Evolutionary conservation across 2,797 vertebrate genomes (phyloP).

Genomic region (Dipus sagitta): DNA sequence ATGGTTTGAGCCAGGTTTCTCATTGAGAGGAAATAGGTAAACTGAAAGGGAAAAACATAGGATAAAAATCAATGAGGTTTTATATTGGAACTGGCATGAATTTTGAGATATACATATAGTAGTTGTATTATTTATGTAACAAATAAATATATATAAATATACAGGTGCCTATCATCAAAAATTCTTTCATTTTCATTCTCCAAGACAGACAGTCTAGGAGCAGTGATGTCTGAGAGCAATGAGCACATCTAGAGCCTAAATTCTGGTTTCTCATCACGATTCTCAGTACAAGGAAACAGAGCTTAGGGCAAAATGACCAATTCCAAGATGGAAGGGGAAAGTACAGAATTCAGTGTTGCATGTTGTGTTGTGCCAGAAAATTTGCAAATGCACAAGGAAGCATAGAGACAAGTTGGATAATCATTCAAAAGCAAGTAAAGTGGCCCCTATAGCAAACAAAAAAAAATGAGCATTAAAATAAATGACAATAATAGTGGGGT

Average conservation of each 20-base stretch:
- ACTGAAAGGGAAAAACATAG: neutral
- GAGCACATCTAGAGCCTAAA: neutral
- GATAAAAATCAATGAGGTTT: neutral
- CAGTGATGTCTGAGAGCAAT: neutral
- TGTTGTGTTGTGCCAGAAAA: neutral
- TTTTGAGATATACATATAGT: neutral
- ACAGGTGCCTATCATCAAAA: neutral
- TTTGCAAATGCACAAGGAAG: neutral
- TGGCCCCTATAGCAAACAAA: neutral
- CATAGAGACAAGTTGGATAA: neutral
- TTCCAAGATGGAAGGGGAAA: neutral
- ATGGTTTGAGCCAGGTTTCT: neutral
- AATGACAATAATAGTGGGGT: neutral
- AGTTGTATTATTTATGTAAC: neutral
- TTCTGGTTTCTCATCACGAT: slow-evolving; percentile 41
- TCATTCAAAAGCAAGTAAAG: neutral
- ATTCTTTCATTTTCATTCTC: neutral
- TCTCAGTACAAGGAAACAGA: neutral
- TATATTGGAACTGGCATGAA: neutral
- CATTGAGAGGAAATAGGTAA: neutral
- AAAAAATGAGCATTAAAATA: neutral
- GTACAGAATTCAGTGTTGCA: neutral
- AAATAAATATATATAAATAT: neutral
- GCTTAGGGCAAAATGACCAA: neutral
- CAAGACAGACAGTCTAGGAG: neutral